A percentile compares a stretch with the other conserved stretches of the same genome.
Conservation (phyloP, 2,113 vertebrate species). For the Trogon melanurus region DNA sequence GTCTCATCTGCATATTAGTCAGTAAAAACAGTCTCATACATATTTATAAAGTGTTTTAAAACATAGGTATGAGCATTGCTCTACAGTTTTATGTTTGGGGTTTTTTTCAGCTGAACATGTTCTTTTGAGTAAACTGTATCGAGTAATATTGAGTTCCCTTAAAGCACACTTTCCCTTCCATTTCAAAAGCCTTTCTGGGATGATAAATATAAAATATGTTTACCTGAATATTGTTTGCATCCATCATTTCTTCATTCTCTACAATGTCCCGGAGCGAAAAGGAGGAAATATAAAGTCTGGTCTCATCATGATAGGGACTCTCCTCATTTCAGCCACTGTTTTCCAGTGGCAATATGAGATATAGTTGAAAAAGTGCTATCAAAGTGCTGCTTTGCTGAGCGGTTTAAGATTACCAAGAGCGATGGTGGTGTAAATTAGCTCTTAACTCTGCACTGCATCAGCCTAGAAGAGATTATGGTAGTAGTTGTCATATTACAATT, state of each 20-base stretch:
- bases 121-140: neutral
- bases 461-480: neutral
- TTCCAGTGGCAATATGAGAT: neutral
- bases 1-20: neutral
- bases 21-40: neutral
- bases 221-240: constrained; percentile 43
- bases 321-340: constrained; percentile 19
- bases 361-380: neutral
- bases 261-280: neutral
- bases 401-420: neutral
- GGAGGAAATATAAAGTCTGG: neutral
- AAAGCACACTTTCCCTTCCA: neutral
- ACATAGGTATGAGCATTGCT: neutral
- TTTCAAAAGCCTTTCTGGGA: neutral
- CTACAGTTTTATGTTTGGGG: neutral
- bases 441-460: neutral
- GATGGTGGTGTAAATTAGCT: neutral
- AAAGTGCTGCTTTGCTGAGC: neutral
- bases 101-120: neutral
- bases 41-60: neutral
- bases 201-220: constrained; percentile 2
- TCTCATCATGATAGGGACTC: neutral
- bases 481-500: neutral
- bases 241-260: constrained; percentile 25
- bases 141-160: neutral